Base-by-base conservation (phyloP, 2,113 vertebrate species). In the Actenoides hombroni region DNA sequence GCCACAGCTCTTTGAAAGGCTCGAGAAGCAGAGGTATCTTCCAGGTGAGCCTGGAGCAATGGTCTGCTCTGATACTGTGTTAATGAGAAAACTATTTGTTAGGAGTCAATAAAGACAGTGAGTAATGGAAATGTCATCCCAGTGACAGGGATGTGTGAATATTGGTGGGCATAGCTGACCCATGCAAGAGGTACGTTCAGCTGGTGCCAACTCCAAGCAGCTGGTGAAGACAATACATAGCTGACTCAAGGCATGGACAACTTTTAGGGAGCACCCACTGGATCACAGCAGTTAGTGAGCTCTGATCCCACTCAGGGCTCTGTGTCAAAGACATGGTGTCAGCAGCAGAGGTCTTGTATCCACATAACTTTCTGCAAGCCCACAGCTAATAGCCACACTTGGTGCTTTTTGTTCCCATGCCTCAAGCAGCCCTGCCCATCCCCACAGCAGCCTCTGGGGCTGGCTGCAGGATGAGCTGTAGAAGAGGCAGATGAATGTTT, bases 341-440 rank as follows among this genome's bases (percentile, higher is more conserved):
- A 8, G 40, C 39, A 46, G 42, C 46, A 57, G n/a, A 21, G 10
- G n/a, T 40, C 53, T 63, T 3, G 0, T 17, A 85, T 42, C 25
- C 39, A 33, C 1, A 0, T 16, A 29, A 42, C 16, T 53, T 64
- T 59, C 19, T 69, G 65, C 48, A 5, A 3, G 26, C 40, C 44
- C 0, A 0, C 26, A 49, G 24, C 26, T 35, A 29, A 63, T 23
- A 29, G 3, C 56, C 33, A 14, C 0, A 2, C 28, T 33, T 9
- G 23, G 39, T 65, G 42, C 19, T 53, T 64, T 35, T 31, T n/a
- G 54, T 10, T 81, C 40, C 24, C 2, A 0, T 60, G 33, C 35
- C 11, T 81, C 16, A 1, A 6, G 19, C 39, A 37, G 37, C 8
- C 15, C 39, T 54, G 29, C 60, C 54, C 24, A 40, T 63, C 56